Base-by-base conservation (phyloP, 30 jellyfish, hydroid and myxozoan genomes). In the Mastigias papua region DNA sequence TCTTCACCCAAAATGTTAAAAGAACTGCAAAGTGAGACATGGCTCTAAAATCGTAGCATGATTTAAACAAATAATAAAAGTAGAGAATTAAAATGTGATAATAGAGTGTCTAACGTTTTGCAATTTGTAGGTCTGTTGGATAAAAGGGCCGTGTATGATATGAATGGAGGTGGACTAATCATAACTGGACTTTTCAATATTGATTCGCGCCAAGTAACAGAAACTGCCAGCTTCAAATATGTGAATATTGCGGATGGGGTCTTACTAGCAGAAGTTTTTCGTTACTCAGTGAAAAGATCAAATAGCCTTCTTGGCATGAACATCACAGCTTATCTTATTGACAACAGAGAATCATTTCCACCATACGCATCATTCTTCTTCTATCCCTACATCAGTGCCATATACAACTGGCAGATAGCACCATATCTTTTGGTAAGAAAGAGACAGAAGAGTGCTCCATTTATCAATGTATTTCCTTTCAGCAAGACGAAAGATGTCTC, bases 201-300 rank as follows among this genome's bases (percentile, higher is more conserved):
- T 26, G 46, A 7, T 7, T 63, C 74, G 15, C 22, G n/a, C 5
- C 74, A 17, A 19, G 19, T 27, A 19, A n/a, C 34, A 20, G 42
- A n/a, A 63, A 23, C 15, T 10, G 42, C 19, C 37, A 25, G 42
- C 34, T 11, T 11, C 23, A 63, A 20, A 26, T 63, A 63, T 63
- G 22, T 63, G 37, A 63, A 63, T 25, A 63, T 63, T 1, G 74
- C 74, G 5, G 74, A 63, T 63, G 74, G 74, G 23, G 74, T 63
- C 19, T 10, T 63, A 6, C 0, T 63, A 63, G 5, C 74, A 13
- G 74, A 63, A 25, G 74, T 42, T 1, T 8, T 63, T 1, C 74
- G 35, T 2, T 63, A 63, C 42, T n/a, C 74, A 13, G 35, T 63
- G 35, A 25, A 63, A 8, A 63, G 26, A 63, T n/a, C 46, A 23